Evolutionary conservation across 2,797 vertebrate species (phyloP), one percentile per base, ranked within the genome.

Genomic region (Bovichtus variegatus): DNA sequence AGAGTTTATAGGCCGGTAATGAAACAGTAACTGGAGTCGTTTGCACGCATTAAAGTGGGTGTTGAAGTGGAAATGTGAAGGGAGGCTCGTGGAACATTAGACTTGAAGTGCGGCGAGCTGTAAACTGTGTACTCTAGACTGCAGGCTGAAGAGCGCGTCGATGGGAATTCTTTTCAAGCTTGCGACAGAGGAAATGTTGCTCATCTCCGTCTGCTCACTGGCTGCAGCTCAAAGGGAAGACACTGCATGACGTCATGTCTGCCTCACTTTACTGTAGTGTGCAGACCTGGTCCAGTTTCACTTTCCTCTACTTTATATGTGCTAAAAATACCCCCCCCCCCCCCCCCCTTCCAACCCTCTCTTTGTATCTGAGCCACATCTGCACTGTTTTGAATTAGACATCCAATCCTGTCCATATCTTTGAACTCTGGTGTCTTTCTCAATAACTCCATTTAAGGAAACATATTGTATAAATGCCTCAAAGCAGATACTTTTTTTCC

Each of bases 21-120:
- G 80, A 82, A 89, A 84, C 77, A 13, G 66, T 83, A 83, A 81
- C 74, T 12, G 25, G 78, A 81, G 80, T 83, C 62, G 80, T 85
- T 84, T 78, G 76, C 78, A 36, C 64, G 60, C 68, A 76, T 85
- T 88, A 84, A 77, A 88, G 65, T 71, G 74, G 59, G 81, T 75
- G 84, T 81, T 80, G 80, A 74, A 82, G 80, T 83, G 81, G 83
- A 81, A 85, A 81, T 85, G 41, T 67, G 46, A 74, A 57, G 67
- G 43, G 67, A 57, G 72, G 60, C 69, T 57, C 0, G 51, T 15
- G 78, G 71, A 88, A 80, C 73, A 70, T 76, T 65, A 67, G 72
- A 83, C 75, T 16, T 72, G 49, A 76, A 77, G 74, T 61, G 74
- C 36, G 50, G 55, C n/a, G 16, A 75, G 63, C 50, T 63, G 50